Evolutionary conservation across 2,113 vertebrate species (phyloP), one percentile per base, ranked within the genome.

Genomic region (Poecile atricapillus): DNA sequence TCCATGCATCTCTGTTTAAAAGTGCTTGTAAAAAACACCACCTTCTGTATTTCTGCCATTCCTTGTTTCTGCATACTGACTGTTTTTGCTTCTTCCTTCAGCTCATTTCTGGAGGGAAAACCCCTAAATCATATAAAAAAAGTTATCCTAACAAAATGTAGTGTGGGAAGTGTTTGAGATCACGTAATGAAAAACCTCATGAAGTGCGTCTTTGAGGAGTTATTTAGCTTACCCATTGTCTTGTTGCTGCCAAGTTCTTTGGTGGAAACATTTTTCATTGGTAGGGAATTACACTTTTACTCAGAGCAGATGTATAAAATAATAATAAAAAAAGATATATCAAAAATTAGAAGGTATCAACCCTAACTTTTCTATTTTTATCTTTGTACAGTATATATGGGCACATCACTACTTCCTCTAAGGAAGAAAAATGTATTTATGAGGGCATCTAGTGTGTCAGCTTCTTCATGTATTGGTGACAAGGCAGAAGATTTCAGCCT

Each of bases 21-120:
- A 56, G 27, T 15, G 0, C 5, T 50, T 43, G 4, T 13, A 7
- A 25, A 71, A 84, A 81, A 11, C 4, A 15, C 7, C 2, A 1
- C 12, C 4, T 21, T 70, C 31, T 16, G 4, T 55, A 31, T 15
- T 50, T 59, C 5, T 39, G n/a, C 22, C 5, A 2, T 56, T 76
- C 47, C 9, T 86, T 44, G 13, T 50, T 24, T 52, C 71, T 73
- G 22, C 4, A 7, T 16, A 4, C 9, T 44, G 15, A 46, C 6
- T 55, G 50, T 19, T 77, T 77, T 56, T 71, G 4, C 19, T 13
- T 62, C 28, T 65, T 74, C 19, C 27, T 82, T 65, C 37, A 62
- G 11, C 18, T 63, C 6, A 10, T 41, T 86, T 88, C 22, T 35
- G 31, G 12, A 9, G 13, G 7, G 24, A 33, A 28, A 35, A 18